Evolutionary conservation across 2,888 invertebrate genomes (phyloP).

Genomic region (Cephus pygmeus): DNA sequence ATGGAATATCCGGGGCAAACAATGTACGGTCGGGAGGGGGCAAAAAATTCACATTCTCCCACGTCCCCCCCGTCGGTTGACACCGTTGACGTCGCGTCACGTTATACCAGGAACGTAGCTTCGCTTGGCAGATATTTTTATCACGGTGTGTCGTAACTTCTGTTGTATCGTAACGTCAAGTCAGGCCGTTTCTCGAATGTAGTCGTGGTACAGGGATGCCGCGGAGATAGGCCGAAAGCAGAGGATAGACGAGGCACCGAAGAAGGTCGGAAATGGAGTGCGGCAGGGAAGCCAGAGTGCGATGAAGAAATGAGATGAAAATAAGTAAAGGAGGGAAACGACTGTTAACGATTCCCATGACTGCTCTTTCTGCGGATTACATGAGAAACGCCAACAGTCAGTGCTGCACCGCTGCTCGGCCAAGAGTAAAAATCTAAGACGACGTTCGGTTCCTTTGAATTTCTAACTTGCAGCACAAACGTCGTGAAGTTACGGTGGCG

Average conservation of each 20-base stretch:
- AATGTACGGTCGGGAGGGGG: background rate
- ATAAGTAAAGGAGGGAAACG: background rate
- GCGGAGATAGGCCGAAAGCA: background rate
- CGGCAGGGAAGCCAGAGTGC: background rate
- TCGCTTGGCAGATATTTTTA: background rate
- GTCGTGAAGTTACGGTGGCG: background rate
- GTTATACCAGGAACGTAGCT: background rate
- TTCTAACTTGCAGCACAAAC: background rate
- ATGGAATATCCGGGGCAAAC: conserved; percentile 12
- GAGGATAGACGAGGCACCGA: background rate
- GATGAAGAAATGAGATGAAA: background rate
- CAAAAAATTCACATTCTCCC: conserved; percentile 7
- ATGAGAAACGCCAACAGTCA: background rate
- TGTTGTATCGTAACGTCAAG: background rate
- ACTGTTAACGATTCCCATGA: background rate
- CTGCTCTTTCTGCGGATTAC: background rate
- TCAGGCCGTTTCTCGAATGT: background rate
- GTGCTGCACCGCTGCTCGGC: background rate
- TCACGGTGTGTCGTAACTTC: background rate
- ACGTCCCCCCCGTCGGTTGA: background rate
- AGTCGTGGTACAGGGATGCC: background rate
- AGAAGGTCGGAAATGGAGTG: background rate
- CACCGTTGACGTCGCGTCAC: background rate
- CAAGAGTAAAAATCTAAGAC: background rate
- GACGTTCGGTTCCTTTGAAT: background rate